Base-by-base conservation (phyloP, 2,888 invertebrate genomes). In the Sinodicranocentrus sp. region DNA sequence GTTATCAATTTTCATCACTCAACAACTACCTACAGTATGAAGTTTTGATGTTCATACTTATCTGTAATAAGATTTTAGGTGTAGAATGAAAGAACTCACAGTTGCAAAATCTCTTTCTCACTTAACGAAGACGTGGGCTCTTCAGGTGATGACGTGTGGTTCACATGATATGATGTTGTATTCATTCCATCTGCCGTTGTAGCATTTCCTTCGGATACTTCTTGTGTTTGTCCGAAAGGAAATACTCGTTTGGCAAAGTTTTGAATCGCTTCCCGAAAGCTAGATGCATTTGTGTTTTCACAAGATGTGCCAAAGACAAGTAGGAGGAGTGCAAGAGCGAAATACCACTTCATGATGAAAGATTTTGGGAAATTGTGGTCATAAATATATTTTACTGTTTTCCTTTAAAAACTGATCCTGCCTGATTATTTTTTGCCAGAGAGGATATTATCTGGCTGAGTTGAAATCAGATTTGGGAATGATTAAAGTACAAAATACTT, bases 71-170 rank as follows among this genome's bases (percentile, higher is more conserved):
- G n/a, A n/a, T n/a, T n/a, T n/a, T n/a, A n/a, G n/a, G n/a, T n/a
- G n/a, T n/a, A n/a, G n/a, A n/a, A n/a, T n/a, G n/a, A n/a, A n/a
- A n/a, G n/a, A n/a, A 57, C 57, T 57, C 25, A 57, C 57, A 57
- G 57, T 25, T 25, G 10, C 57, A 25, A 23, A 25, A 57, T 57
- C 21, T 57, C 57, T 13, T 57, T 25, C 19, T 8, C 23, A n/a
- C 10, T 48, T 48, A 15, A 48, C 15, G 13, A n/a, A n/a, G 48
- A 10, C 2, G 48, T 10, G 2, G 13, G 10, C n/a, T 48, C 48
- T 48, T 48, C 25, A 21, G 57, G 21, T 57, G 57, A 57, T 57
- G 48, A 57, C 57, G 10, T 57, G 15, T 48, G 8, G 15, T 57
- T 6, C 19, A 25, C 25, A 25, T 25, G 57, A 57, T 57, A 48